Evolutionary conservation across 2,113 vertebrate species (phyloP).

Genomic region (Sturnus vulgaris): DNA sequence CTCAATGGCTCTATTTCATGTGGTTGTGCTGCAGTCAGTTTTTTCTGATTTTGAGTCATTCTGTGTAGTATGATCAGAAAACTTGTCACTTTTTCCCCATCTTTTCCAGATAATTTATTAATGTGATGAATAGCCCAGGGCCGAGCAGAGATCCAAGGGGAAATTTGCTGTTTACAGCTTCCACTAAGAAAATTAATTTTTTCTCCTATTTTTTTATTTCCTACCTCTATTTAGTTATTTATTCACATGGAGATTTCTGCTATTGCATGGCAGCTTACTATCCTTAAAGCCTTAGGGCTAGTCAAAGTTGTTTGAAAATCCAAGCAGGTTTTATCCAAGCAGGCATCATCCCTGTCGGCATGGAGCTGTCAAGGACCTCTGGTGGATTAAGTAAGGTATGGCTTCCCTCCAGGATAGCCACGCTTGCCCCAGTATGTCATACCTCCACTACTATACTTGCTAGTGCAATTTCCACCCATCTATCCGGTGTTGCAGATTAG

Average conservation of each 20-base stretch:
- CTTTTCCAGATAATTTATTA: background rate
- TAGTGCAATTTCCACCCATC: background rate
- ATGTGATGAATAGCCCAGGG: background rate
- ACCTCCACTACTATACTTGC: background rate
- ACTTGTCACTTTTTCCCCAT: background rate
- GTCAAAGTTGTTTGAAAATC: background rate
- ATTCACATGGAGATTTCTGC: background rate
- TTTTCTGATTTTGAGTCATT: background rate
- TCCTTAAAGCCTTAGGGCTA: background rate
- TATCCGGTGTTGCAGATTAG: background rate
- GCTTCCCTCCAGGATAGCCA: background rate
- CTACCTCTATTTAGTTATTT: background rate
- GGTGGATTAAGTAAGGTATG: background rate
- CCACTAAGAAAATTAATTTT: background rate
- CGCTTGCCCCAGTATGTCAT: background rate
- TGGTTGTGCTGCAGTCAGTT: background rate
- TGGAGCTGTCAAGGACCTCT: rapidly evolving
- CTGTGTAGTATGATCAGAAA: background rate
- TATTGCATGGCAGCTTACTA: background rate
- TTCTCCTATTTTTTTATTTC: background rate
- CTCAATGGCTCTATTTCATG: background rate
- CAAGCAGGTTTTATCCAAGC: background rate
- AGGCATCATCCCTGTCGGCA: background rate
- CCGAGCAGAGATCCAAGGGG: background rate
- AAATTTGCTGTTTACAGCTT: background rate